Base-by-base conservation (phyloP, 2,888 invertebrate species). In the Ochropacha duplaris region DNA sequence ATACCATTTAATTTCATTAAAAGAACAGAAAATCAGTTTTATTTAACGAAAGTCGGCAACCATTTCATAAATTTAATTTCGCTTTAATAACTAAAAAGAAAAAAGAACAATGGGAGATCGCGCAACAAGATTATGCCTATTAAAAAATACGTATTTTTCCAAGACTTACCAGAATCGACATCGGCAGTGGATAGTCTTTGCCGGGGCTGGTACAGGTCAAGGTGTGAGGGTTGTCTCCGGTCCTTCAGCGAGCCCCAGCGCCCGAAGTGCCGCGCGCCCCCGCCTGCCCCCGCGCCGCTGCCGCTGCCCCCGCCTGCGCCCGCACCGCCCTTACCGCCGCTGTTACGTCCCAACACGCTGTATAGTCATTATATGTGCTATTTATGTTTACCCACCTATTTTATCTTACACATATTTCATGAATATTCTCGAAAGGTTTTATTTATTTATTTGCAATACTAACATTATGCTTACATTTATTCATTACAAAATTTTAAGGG, bases 161-260 rank as follows among this genome's bases (percentile, higher is more conserved):
- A 49, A 26, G 22, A 59, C 64, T 67, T 16, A 92, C 93, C 88
- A 0, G 88, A 88, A 64, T 93, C 93, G 0, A 81, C 79, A 54
- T 93, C 93, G 0, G 90, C 87, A 0, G 89, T 84, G 57, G 90
- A 90, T 19, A 88, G 83, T 2, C 92, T 66, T 72, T 88, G 89
- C 0, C 88, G 55, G 0, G 88, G 85, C 76, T 81, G 84, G 71
- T 89, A 89, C 1, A 92, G 80, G 49, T 92, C 92, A 4, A 94
- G 94, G 71, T 96, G 95, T 16, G 95, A 95, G 67, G 94, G 94
- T 66, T 95, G 95, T 16, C 95, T 86, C 39, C 95, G 92, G 76
- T 96, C 96, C 87, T 96, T 96, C 50, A 97, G 90, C 22, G 96
- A 96, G 65, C 96, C 96, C 96, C 96, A 96, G 57, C 96, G 94